phyloP scores from a whole-genome alignment of 2,797 vertebrate species.

The Linurgus olivaceus region DNA sequence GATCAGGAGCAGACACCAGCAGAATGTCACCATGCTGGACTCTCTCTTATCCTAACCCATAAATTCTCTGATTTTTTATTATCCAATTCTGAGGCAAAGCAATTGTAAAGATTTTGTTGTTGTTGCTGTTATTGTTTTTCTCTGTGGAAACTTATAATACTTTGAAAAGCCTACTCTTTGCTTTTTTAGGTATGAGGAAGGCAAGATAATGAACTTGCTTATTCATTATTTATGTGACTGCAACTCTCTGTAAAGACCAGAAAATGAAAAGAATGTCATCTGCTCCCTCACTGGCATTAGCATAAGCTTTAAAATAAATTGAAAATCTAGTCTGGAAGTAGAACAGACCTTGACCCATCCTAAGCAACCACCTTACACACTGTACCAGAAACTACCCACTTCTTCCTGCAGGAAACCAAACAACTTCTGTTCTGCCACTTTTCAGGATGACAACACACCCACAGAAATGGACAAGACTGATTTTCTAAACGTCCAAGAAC shows the following conservation, averaged over 20 bases:
- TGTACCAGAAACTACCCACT: neutral
- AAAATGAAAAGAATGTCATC: neutral
- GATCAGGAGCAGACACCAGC: neutral
- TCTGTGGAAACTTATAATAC: neutral
- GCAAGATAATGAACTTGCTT: neutral
- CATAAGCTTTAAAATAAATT: neutral
- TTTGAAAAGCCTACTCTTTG: neutral
- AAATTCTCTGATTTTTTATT: neutral
- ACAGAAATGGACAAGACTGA: neutral
- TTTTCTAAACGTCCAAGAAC: neutral
- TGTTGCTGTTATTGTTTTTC: neutral
- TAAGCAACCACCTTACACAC: neutral
- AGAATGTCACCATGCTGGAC: neutral
- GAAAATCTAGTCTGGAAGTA: neutral
- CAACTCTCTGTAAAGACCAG: neutral
- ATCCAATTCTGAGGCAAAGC: neutral
- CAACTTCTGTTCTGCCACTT: neutral
- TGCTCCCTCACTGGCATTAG: neutral
- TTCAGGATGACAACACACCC: neutral
- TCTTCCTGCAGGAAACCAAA: neutral
- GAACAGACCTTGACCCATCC: neutral
- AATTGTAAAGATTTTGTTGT: neutral
- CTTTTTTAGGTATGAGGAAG: neutral
- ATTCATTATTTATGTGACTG: conserved; percentile 1
- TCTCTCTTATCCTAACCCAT: neutral